Percentiles rank a stretch among this genome's conserved stretches.
Conservation (phyloP, 2,888 invertebrate genomes). For the Chromoteleia sp. region DNA sequence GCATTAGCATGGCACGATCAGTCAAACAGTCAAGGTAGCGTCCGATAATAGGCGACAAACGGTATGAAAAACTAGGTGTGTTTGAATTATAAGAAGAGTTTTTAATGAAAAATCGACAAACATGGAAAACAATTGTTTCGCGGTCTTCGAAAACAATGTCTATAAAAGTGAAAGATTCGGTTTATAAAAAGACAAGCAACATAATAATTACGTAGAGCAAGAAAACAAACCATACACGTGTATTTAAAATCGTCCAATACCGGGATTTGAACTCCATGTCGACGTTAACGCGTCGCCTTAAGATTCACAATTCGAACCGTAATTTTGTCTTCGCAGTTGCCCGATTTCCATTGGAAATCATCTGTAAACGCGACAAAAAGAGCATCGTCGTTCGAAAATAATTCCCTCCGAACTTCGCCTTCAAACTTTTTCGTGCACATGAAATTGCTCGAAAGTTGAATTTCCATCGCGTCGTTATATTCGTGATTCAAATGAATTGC, state of each 20-base stretch:
- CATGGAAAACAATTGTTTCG: too few relatives aligned
- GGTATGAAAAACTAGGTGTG: background rate
- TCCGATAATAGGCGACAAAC: conserved; percentile 5
- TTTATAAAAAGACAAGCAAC: too few relatives aligned
- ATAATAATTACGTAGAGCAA: too few relatives aligned
- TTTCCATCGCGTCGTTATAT: conserved; percentile 32
- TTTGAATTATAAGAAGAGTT: too few relatives aligned
- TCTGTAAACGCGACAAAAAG: conserved; percentile 1
- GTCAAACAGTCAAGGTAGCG: conserved; percentile 16
- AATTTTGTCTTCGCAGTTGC: too few relatives aligned
- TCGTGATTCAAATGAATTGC: conserved; percentile 44
- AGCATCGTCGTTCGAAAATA: background rate
- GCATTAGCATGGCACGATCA: conserved; percentile 9
- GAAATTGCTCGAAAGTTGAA: conserved; percentile 36
- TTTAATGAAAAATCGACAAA: too few relatives aligned
- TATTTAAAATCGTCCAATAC: too few relatives aligned
- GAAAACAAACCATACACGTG: too few relatives aligned
- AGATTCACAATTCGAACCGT: background rate
- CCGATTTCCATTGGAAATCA: background rate
- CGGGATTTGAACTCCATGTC: too few relatives aligned
- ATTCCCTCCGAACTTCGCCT: background rate
- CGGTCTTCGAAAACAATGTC: too few relatives aligned
- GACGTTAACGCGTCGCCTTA: background rate
- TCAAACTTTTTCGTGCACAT: conserved; percentile 1
- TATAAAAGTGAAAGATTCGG: too few relatives aligned